A percentile compares a stretch with the other conserved stretches of the same genome.
phyloP scores from a whole-genome alignment of 1,140 invertebrate species.

The Bombus superbus region DNA sequence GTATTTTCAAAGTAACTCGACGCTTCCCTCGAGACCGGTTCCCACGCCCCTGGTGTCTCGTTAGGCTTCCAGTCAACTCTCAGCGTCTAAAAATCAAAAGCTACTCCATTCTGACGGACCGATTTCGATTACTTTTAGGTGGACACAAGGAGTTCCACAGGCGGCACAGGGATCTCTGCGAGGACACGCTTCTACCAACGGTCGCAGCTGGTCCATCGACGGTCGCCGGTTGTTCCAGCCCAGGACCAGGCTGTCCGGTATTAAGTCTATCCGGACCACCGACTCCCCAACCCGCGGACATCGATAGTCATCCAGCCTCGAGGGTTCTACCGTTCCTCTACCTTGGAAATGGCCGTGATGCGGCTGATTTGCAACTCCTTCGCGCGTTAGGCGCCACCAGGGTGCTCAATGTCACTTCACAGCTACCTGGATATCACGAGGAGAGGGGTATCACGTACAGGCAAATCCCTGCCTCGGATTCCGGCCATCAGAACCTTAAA shows the following conservation, averaged over 20 bases:
- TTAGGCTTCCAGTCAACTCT: neutral
- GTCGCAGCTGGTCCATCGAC: slow-evolving; percentile 61
- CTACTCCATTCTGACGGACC: neutral
- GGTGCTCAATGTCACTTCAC: slow-evolving; percentile 93
- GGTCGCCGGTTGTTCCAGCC: slow-evolving; percentile 72
- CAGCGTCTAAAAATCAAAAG: neutral
- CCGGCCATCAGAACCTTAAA: slow-evolving; percentile 93
- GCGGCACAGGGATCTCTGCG: slow-evolving; percentile 86
- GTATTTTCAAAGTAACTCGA: slow-evolving; percentile 23
- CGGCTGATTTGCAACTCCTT: slow-evolving; percentile 88
- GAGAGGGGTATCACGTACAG: slow-evolving; percentile 90
- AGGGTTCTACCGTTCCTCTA: slow-evolving; percentile 94
- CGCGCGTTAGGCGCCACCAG: slow-evolving; percentile 87
- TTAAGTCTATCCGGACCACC: slow-evolving; percentile 68
- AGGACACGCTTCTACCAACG: slow-evolving; percentile 83
- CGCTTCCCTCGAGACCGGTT: neutral
- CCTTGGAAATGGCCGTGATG: slow-evolving; percentile 93
- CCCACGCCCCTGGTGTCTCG: slow-evolving; percentile 22
- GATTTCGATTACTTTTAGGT: slow-evolving; percentile 80
- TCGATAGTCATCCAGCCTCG: slow-evolving; percentile 90
- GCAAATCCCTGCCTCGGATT: slow-evolving; percentile 92
- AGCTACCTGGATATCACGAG: slow-evolving; percentile 88
- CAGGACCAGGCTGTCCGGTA: slow-evolving; percentile 73
- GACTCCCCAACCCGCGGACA: slow-evolving; percentile 82
- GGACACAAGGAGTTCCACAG: slow-evolving; percentile 88